phyloP scores from a whole-genome alignment of 2,113 vertebrate species.

The Rhegmatorhina hoffmannsi region DNA sequence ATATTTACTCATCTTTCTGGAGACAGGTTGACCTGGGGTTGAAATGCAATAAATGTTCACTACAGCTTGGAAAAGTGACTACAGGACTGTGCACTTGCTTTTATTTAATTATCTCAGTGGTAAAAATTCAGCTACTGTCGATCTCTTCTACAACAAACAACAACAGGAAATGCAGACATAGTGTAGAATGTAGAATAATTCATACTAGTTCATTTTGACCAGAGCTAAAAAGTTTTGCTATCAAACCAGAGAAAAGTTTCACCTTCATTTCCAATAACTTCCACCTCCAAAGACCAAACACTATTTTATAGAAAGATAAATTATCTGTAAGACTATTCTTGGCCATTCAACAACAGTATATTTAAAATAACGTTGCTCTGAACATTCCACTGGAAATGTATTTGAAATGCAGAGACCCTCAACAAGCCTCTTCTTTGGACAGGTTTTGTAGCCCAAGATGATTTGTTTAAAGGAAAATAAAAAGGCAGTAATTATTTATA shows the following conservation, averaged over 20 bases:
- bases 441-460: background rate
- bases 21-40: background rate
- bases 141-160: background rate
- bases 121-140: background rate
- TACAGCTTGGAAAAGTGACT: background rate
- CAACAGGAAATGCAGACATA: background rate
- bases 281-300: background rate
- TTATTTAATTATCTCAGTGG: background rate
- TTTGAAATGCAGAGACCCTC: background rate
- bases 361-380: background rate
- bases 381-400: background rate
- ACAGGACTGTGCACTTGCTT: background rate
- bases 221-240: background rate
- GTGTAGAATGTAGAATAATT: background rate
- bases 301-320: background rate
- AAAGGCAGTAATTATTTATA: background rate
- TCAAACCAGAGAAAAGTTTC: background rate
- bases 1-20: background rate
- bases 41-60: background rate
- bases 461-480: background rate
- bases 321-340: background rate
- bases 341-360: background rate
- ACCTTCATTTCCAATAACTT: background rate
- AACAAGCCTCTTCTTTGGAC: background rate
- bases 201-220: background rate